Conservation (phyloP, 2,113 vertebrate genomes). For the Boulengerochromis microlepis region DNA sequence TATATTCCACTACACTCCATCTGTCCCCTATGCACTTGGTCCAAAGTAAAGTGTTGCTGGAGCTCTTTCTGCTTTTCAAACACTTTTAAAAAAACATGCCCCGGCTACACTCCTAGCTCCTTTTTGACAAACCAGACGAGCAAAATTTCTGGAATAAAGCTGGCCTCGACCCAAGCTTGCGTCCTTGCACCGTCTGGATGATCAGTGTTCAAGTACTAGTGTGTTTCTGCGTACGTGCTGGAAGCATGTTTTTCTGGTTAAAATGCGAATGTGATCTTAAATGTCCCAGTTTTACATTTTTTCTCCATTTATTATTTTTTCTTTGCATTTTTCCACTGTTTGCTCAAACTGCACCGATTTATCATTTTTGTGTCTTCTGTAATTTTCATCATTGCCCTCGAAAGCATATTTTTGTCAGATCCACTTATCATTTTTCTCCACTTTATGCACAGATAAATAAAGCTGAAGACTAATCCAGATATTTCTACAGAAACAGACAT, state of each 20-base stretch:
- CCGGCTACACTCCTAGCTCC: not conserved
- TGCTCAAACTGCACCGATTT: not conserved
- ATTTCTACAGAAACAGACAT: not conserved
- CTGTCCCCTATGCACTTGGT: not conserved
- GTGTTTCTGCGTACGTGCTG: not conserved
- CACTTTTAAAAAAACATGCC: not conserved
- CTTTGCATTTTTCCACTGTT: not conserved
- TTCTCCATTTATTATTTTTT: not conserved
- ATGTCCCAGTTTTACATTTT: not conserved
- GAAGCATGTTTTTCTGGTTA: not conserved
- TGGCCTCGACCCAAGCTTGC: slow-evolving; percentile 1
- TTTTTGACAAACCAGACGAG: slow-evolving; percentile 9
- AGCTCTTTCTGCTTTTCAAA: slow-evolving; percentile 7
- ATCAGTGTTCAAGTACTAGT: not conserved
- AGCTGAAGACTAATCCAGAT: not conserved
- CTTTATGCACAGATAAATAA: not conserved
- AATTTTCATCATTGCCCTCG: not conserved
- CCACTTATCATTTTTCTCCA: not conserved
- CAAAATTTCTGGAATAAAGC: not conserved
- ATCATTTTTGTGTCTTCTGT: not conserved
- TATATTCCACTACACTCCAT: not conserved
- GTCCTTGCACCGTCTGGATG: not conserved
- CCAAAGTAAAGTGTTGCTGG: not conserved
- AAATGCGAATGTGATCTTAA: not conserved
- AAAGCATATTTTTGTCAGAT: not conserved